phyloP scores from a whole-genome alignment of 2,888 invertebrate genomes.

The Andrena haemorrhoa region DNA sequence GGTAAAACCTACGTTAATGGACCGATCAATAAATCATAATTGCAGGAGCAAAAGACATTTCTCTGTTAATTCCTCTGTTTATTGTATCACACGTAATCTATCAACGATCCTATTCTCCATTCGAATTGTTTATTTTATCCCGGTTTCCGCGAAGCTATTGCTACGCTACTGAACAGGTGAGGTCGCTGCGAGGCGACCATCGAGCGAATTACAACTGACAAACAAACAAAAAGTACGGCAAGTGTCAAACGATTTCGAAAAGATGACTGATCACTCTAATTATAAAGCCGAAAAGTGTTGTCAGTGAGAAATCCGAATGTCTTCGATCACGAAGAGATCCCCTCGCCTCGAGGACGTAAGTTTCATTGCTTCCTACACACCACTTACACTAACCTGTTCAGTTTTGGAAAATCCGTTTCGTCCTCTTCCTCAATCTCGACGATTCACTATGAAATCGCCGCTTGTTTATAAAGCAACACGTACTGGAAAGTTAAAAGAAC shows the following conservation, averaged over 20 bases:
- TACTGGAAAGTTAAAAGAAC: neutral
- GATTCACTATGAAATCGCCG: conserved; percentile 8
- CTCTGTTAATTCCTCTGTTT: neutral
- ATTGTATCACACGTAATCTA: neutral
- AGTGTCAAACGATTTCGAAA: conserved; percentile 70
- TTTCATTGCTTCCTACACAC: conserved; percentile 22
- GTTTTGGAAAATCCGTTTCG: neutral
- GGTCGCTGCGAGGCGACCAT: conserved; percentile 32
- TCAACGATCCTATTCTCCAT: neutral
- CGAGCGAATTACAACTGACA: conserved; percentile 61
- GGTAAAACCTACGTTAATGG: neutral
- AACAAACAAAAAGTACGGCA: conserved; percentile 77
- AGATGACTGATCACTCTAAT: conserved; percentile 63
- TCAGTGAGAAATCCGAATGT: conserved; percentile 64
- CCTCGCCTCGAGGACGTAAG: conserved; percentile 73
- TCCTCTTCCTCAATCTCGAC: neutral
- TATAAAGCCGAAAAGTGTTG: conserved; percentile 23
- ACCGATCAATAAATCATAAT: conserved; percentile 6
- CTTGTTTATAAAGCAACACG: neutral
- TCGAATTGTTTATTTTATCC: neutral
- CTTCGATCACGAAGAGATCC: conserved; percentile 60
- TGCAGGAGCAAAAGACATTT: conserved; percentile 2
- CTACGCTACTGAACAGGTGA: conserved; percentile 3
- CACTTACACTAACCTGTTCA: conserved; percentile 54
- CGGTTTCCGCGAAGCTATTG: neutral